Percentiles rank a stretch among this genome's conserved stretches.
These are phyloP conservation scores for Heterohyrax brucei DNA, from an alignment of 2,797 vertebrate species.

Conservation along the genomic window DNA sequence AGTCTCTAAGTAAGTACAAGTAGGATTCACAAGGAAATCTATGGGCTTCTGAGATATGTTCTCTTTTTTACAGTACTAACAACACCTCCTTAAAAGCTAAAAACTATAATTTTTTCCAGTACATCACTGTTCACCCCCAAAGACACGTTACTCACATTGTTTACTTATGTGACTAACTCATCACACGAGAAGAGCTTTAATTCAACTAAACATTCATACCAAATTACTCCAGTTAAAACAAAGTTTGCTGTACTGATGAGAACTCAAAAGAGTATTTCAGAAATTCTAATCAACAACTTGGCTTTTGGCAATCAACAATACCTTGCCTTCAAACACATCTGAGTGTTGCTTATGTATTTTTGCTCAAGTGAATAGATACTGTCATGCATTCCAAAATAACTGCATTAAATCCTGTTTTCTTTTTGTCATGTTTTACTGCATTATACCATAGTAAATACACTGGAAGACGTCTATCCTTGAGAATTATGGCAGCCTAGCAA, in stretches of 20 bases:
- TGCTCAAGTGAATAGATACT: conserved; percentile 78
- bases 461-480: conserved; percentile 58
- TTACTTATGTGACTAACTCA: conserved; percentile 58
- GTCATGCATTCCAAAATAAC: conserved; percentile 81
- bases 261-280: conserved; percentile 82
- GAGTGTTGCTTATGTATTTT: conserved; percentile 79
- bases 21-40: conserved; percentile 39
- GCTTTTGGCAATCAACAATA: conserved; percentile 78
- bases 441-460: conserved; percentile 73
- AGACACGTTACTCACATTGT: conserved; percentile 41
- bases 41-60: background rate
- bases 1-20: conserved; percentile 49
- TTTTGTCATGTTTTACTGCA: conserved; percentile 73
- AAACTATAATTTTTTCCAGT: conserved; percentile 12
- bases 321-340: conserved; percentile 81
- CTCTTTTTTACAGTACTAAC: conserved; percentile 29
- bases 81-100: conserved; percentile 41
- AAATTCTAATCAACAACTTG: conserved; percentile 82
- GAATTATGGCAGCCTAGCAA: conserved; percentile 71
- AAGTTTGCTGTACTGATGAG: conserved; percentile 79
- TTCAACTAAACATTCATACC: conserved; percentile 75
- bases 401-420: conserved; percentile 80
- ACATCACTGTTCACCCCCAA: background rate
- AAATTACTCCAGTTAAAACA: conserved; percentile 80
- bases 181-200: conserved; percentile 58